phyloP scores from a whole-genome alignment of 1,140 invertebrate species.

The Cydia pomonella region DNA sequence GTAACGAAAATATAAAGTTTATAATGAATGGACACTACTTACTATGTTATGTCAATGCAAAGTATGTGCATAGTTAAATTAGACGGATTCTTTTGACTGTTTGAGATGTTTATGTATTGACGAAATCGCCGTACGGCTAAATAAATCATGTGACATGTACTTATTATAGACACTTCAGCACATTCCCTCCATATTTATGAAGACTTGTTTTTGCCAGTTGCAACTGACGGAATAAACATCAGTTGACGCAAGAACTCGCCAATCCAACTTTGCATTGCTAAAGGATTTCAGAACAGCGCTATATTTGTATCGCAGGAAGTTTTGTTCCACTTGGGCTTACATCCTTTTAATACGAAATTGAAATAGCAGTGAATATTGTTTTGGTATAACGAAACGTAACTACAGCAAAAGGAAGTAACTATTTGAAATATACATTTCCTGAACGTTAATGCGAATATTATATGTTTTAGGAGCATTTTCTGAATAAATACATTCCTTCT shows the following conservation, averaged over 20 bases:
- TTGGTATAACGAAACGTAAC: neutral
- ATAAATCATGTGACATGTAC: too few relatives aligned
- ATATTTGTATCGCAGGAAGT: neutral
- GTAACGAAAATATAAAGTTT: too few relatives aligned
- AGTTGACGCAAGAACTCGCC: slow-evolving; percentile 4
- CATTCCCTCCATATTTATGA: slow-evolving; percentile 2
- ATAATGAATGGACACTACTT: too few relatives aligned
- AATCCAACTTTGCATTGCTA: slow-evolving; percentile 4
- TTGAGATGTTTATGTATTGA: too few relatives aligned
- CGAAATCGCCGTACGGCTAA: too few relatives aligned
- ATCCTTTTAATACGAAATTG: slow-evolving; percentile 1
- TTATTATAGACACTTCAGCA: neutral
- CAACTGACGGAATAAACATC: slow-evolving; percentile 1
- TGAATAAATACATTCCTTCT: neutral
- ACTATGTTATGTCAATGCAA: too few relatives aligned
- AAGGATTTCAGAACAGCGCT: neutral
- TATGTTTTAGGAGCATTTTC: neutral
- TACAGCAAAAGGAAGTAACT: too few relatives aligned
- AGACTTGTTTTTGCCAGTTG: slow-evolving; percentile 10
- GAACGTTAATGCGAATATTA: neutral
- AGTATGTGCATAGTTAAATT: too few relatives aligned
- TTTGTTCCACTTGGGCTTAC: neutral
- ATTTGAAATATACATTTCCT: too few relatives aligned
- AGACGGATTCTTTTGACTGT: too few relatives aligned
- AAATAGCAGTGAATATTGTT: neutral